Evolutionary conservation across 2,797 vertebrate genomes (phyloP).

Genomic region (Oreochromis mossambicus): DNA sequence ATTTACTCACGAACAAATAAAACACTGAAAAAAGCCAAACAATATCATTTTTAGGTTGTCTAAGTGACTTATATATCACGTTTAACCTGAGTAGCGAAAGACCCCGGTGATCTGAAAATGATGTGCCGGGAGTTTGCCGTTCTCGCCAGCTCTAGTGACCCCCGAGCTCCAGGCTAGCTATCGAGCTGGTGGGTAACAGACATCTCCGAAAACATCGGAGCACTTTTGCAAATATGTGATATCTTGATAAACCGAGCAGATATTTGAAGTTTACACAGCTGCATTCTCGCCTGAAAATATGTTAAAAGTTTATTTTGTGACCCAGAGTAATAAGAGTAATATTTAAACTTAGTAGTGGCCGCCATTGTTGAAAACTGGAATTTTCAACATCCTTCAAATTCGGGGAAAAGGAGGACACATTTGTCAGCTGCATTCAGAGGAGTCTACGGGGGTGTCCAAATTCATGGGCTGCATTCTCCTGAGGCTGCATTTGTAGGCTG

Average conservation of each 20-base stretch:
- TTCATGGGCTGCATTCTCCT: neutral
- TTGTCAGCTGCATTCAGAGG: neutral
- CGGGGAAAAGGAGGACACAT: accelerated
- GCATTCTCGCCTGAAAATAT: too few relatives aligned
- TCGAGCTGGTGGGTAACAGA: neutral
- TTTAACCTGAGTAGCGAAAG: too few relatives aligned
- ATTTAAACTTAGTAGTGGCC: too few relatives aligned
- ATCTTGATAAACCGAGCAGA: accelerated
- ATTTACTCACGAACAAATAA: too few relatives aligned
- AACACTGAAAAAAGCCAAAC: too few relatives aligned
- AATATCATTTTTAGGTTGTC: too few relatives aligned
- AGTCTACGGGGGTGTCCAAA: neutral
- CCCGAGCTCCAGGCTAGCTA: accelerated
- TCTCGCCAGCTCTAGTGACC: neutral
- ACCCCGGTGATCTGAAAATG: too few relatives aligned
- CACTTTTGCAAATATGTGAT: neutral
- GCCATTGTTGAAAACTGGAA: too few relatives aligned
- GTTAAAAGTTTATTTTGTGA: too few relatives aligned
- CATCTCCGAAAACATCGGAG: accelerated
- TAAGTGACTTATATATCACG: too few relatives aligned
- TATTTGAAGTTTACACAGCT: too few relatives aligned
- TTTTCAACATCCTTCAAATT: neutral
- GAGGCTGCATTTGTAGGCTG: neutral
- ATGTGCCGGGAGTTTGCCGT: accelerated
- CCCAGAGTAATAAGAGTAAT: too few relatives aligned